These are phyloP conservation scores for Drosophila testacea DNA, from an alignment of 2,888 invertebrate genomes.

Conservation along the genomic window DNA sequence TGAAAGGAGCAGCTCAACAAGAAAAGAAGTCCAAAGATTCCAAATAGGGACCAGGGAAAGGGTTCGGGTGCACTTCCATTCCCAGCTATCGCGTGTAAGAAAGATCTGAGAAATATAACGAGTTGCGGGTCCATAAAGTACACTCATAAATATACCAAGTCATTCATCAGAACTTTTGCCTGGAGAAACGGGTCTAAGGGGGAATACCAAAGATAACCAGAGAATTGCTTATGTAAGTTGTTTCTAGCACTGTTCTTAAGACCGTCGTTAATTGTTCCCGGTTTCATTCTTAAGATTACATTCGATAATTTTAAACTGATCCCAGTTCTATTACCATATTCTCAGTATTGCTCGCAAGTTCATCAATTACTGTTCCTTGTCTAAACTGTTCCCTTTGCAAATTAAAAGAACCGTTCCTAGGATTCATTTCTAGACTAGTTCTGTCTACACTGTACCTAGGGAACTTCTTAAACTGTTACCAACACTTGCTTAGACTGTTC, in stretches of 20 bases:
- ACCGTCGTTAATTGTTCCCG: too few species aligned
- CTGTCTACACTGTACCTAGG: not conserved
- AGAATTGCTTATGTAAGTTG: not conserved
- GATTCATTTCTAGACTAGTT: slow-evolving; percentile 1
- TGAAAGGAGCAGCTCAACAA: slow-evolving; percentile 24
- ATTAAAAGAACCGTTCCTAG: not conserved
- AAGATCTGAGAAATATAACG: not conserved
- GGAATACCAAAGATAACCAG: slow-evolving; percentile 18
- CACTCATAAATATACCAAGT: slow-evolving; percentile 16
- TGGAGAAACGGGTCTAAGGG: slow-evolving; percentile 4
- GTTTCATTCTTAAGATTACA: too few species aligned
- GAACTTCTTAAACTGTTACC: not conserved
- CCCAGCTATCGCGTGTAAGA: not conserved
- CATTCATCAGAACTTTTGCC: slow-evolving; percentile 16
- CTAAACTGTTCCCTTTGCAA: not conserved
- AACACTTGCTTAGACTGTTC: not conserved
- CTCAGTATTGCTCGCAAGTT: not conserved
- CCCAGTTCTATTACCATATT: not conserved
- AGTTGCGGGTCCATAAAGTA: slow-evolving; percentile 35
- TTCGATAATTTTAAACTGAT: not conserved
- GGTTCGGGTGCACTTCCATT: too few species aligned
- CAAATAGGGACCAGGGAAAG: not conserved
- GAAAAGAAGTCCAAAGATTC: not conserved
- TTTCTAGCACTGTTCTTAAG: not conserved
- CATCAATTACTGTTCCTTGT: not conserved